Evolutionary conservation across 2,888 invertebrate genomes (phyloP).

Genomic region (Tyria jacobaeae): DNA sequence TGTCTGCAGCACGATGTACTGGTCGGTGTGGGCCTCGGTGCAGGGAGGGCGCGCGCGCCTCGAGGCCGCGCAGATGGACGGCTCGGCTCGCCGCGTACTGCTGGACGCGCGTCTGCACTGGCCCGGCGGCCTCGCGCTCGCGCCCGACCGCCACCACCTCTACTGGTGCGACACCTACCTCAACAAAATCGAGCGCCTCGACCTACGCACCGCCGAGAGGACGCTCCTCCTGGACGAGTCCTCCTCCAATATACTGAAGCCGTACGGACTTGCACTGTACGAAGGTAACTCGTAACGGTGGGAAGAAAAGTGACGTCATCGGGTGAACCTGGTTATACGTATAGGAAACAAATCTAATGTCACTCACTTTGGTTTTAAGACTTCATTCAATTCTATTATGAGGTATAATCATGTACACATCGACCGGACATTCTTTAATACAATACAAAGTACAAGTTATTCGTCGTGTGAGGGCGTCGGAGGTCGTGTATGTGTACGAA

Average conservation of each 20-base stretch:
- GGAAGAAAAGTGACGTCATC: too few relatives aligned
- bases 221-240: conserved; percentile 76
- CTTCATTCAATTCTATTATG: too few relatives aligned
- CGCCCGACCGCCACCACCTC: conserved; percentile 53
- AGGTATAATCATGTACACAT: too few relatives aligned
- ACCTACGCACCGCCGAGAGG: conserved; percentile 67
- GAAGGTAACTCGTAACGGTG: too few relatives aligned
- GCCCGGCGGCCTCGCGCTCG: conserved; percentile 90
- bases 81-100: conserved; percentile 86
- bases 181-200: conserved; percentile 87
- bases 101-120: conserved; percentile 87
- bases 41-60: conserved; percentile 85
- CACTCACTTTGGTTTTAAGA: too few relatives aligned
- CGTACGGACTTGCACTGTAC: conserved; percentile 89
- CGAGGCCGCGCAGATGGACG: conserved; percentile 92
- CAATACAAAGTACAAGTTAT: too few relatives aligned
- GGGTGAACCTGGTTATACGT: too few relatives aligned
- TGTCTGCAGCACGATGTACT: conserved; percentile 88
- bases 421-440: too few relatives aligned
- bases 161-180: conserved; percentile 90
- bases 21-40: conserved; percentile 89
- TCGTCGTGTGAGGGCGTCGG: too few relatives aligned
- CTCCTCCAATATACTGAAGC: conserved; percentile 84
- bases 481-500: too few relatives aligned
- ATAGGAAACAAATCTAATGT: too few relatives aligned